Percentiles rank a stretch among this genome's conserved stretches.
Evolutionary conservation across 2,113 vertebrate species (phyloP).

Genomic region (Anas platyrhynchos): DNA sequence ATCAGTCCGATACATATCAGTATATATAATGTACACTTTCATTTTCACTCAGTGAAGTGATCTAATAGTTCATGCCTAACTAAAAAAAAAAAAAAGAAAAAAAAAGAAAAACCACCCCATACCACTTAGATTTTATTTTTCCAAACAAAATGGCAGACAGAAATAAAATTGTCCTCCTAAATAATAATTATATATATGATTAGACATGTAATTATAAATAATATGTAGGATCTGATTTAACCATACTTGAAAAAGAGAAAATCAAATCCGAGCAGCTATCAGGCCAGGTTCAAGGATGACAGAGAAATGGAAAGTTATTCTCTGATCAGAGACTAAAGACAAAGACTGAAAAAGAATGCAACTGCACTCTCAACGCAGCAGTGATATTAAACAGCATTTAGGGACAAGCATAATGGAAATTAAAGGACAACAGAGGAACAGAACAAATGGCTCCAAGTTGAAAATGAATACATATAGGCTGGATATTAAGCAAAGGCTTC

Average conservation of each 20-base stretch:
- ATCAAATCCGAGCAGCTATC: neutral
- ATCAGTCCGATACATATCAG: neutral
- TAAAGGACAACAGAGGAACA: neutral
- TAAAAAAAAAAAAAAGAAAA: neutral
- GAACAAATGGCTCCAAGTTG: constrained; percentile 14
- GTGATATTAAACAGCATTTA: neutral
- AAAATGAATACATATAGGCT: neutral
- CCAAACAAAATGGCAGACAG: neutral
- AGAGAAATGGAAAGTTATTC: neutral
- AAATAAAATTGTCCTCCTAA: neutral
- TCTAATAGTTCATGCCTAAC: neutral
- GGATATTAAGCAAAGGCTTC: neutral
- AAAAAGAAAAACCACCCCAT: neutral
- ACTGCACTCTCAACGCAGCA: neutral
- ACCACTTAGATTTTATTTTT: neutral
- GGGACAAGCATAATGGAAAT: constrained; percentile 29
- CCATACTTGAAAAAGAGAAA: neutral
- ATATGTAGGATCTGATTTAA: neutral
- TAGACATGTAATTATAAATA: neutral
- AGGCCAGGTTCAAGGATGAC: neutral
- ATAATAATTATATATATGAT: neutral
- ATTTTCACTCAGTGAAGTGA: neutral
- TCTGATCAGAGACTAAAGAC: neutral
- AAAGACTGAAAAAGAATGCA: neutral
- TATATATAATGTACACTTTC: neutral